A percentile compares a stretch with the other conserved stretches of the same genome.
Conservation (phyloP, 2,113 vertebrate genomes). For the Tiliqua scincoides region DNA sequence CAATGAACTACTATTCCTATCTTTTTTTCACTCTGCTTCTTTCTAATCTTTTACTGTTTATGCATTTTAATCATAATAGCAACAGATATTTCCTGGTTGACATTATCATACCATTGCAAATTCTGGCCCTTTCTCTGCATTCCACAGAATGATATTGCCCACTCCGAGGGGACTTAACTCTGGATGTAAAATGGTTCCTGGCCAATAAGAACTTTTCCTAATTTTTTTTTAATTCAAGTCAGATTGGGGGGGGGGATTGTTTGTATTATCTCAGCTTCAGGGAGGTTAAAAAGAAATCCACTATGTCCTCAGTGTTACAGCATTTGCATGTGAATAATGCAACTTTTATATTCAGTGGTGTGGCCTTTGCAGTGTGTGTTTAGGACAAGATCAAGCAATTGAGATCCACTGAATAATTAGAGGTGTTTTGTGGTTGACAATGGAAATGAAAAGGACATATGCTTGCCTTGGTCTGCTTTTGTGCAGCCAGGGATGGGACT, state of each 20-base stretch:
- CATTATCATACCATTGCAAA: slow-evolving; percentile 64
- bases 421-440: not conserved
- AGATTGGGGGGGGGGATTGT: slow-evolving; percentile 47
- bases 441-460: not conserved
- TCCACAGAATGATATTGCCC: slow-evolving; percentile 59
- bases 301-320: slow-evolving; percentile 43
- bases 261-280: slow-evolving; percentile 53
- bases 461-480: not conserved
- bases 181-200: slow-evolving; percentile 59
- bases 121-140: slow-evolving; percentile 57
- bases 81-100: slow-evolving; percentile 66
- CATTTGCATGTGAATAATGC: slow-evolving; percentile 41
- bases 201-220: slow-evolving; percentile 64
- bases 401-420: not conserved
- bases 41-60: slow-evolving; percentile 72
- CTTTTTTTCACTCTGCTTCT: slow-evolving; percentile 56
- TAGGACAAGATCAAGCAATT: not conserved
- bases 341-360: slow-evolving; percentile 47
- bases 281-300: slow-evolving; percentile 22
- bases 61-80: slow-evolving; percentile 72
- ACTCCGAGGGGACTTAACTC: slow-evolving; percentile 64
- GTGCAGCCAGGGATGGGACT: not conserved
- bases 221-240: slow-evolving; percentile 58
- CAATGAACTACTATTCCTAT: slow-evolving; percentile 68
- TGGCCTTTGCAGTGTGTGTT: not conserved